Evolutionary conservation across 2,797 vertebrate genomes (phyloP).

Genomic region (Acanthurus leucopareius): DNA sequence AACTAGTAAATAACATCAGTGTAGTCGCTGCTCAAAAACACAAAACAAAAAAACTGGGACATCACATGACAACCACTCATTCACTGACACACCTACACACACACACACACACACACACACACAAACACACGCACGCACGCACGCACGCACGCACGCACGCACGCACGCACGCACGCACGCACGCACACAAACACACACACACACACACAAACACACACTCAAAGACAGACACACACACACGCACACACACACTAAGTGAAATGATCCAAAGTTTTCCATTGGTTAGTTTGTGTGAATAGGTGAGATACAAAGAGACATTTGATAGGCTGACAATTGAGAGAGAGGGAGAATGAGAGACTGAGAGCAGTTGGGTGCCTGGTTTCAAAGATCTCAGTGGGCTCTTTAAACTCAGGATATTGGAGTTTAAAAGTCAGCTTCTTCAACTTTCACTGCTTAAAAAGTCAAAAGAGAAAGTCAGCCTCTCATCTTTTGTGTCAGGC

Average conservation of each 20-base stretch:
- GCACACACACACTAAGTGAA: slow-evolving; percentile 9
- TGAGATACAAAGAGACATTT: slow-evolving; percentile 73
- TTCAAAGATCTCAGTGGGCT: slow-evolving; percentile 53
- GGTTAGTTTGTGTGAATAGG: slow-evolving; percentile 59
- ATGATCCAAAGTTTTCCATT: slow-evolving; percentile 45
- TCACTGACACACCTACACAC: slow-evolving; percentile 2
- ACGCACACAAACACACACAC: neutral
- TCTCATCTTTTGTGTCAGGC: neutral
- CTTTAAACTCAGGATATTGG: slow-evolving; percentile 49
- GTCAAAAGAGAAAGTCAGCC: slow-evolving; percentile 17
- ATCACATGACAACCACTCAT: slow-evolving; percentile 24
- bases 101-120: slow-evolving; percentile 2
- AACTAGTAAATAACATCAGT: slow-evolving; percentile 31
- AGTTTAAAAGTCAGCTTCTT: slow-evolving; percentile 35
- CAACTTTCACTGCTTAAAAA: slow-evolving; percentile 11
- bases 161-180: neutral
- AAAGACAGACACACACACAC: slow-evolving; percentile 17
- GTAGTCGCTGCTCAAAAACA: neutral
- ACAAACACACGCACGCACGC: neutral
- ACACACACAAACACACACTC: neutral
- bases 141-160: neutral
- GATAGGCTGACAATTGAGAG: slow-evolving; percentile 62
- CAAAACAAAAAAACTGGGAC: slow-evolving; percentile 17
- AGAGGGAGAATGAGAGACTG: slow-evolving; percentile 30
- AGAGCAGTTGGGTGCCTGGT: slow-evolving; percentile 41